These are phyloP conservation scores for Idaea biselata DNA, from an alignment of 2,888 invertebrate genomes.

Conservation along the genomic window DNA sequence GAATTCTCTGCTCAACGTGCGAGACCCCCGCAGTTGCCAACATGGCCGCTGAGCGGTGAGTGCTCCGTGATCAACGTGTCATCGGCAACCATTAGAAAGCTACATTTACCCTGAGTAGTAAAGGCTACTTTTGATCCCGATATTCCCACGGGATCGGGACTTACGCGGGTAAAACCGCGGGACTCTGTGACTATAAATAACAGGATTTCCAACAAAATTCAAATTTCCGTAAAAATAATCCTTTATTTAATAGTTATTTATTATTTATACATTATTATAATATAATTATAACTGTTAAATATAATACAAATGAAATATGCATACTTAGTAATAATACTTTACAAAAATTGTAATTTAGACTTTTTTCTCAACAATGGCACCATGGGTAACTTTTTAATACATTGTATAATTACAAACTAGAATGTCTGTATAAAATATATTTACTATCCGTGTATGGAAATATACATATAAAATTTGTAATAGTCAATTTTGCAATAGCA, in stretches of 20 bases:
- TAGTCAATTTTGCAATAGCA: neutral
- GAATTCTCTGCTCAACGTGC: too few species aligned
- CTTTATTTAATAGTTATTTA: neutral
- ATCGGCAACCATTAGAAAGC: too few species aligned
- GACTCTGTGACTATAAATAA: too few species aligned
- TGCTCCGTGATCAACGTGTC: too few species aligned
- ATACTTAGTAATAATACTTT: neutral
- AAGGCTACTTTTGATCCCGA: too few species aligned
- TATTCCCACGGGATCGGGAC: too few species aligned
- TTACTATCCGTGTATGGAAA: neutral
- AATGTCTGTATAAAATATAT: neutral
- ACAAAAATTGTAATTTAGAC: neutral
- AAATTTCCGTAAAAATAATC: neutral
- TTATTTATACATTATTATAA: too few species aligned
- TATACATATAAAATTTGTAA: neutral
- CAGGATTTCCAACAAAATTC: neutral
- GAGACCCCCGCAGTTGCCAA: too few species aligned
- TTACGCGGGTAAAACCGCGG: too few species aligned
- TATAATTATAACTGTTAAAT: neutral
- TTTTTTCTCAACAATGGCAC: constrained; percentile 46
- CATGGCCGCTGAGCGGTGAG: too few species aligned
- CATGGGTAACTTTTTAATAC: constrained; percentile 36
- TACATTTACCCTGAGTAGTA: too few species aligned
- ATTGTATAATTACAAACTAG: neutral
- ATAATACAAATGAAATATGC: neutral